Conservation (phyloP, 2,888 invertebrate genomes). For the Noctua janthe region DNA sequence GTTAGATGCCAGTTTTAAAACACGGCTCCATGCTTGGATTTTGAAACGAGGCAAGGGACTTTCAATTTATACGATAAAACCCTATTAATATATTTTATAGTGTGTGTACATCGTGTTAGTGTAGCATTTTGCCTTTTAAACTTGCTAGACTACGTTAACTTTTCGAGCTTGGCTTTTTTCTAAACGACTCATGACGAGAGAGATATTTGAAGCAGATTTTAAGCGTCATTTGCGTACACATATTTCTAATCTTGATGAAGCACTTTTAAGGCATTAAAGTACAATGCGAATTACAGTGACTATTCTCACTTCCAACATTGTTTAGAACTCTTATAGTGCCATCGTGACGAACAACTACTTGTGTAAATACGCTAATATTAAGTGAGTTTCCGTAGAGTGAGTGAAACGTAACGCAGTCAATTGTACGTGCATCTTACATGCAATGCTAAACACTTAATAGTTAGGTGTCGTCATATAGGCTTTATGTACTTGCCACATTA, state of each 20-base stretch:
- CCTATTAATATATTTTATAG: conserved; percentile 63
- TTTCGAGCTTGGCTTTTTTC: conserved; percentile 80
- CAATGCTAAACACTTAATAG: conserved; percentile 74
- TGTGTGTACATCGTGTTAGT: conserved; percentile 62
- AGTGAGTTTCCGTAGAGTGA: conserved; percentile 69
- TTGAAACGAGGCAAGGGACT: conserved; percentile 41
- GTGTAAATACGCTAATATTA: conserved; percentile 78
- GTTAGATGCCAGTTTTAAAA: conserved; percentile 31
- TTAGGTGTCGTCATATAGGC: conserved; percentile 70
- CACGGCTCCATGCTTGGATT: conserved; percentile 13
- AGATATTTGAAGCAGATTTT: conserved; percentile 57
- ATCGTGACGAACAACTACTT: conserved; percentile 81
- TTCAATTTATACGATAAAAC: conserved; percentile 61
- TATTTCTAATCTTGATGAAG: conserved; percentile 40
- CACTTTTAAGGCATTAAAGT: conserved; percentile 64
- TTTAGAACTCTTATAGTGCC: conserved; percentile 76
- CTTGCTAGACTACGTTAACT: conserved; percentile 69
- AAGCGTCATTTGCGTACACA: conserved; percentile 36
- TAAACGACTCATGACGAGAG: conserved; percentile 58
- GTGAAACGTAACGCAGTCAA: conserved; percentile 85
- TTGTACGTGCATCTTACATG: conserved; percentile 78
- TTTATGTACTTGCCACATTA: conserved; percentile 81
- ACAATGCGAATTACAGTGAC: conserved; percentile 64
- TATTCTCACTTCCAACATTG: conserved; percentile 59
- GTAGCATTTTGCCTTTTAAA: conserved; percentile 68